Evolutionary conservation across 2,888 invertebrate species (phyloP), one percentile per base, ranked within the genome.

Genomic region (Nomada flava): DNA sequence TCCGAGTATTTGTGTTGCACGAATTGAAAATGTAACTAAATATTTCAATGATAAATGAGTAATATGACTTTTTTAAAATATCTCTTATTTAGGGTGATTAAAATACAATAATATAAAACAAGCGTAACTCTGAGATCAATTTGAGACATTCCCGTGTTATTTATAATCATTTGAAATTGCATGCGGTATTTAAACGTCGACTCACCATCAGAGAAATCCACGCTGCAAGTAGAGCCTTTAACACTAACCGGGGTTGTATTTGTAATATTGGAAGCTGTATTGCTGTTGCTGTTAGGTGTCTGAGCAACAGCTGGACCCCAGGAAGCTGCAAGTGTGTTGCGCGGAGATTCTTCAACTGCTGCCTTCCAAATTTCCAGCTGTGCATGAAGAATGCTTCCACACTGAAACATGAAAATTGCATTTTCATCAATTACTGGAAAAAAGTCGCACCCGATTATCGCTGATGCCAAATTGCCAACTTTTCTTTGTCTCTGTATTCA

Each of bases 281-380:
- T 90, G 88, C 94, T 94, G 86, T 94, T 59, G 80, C 85, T 91
- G 82, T 83, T 86, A 18, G 91, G 90, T 11, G 91, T 88, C 73
- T 91, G 91, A 59, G 92, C 91, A 57, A 91, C 92, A 59, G 90
- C 90, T 60, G 93, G 93, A 63, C 91, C 92, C 93, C 93, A 92
- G 55, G 92, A 91, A 65, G 91, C 91, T 9, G 93, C 91, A 69
- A 93, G 79, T 26, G 94, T 88, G 94, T 95, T 88, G 92, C 93
- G 94, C 93, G 95, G 91, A 94, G 96, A 94, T 93, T 95, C 95
- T 84, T 94, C 94, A 69, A 94, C 94, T 11, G 97, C 97, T 79
- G 97, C 97, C 94, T 97, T 98, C 98, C 98, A 98, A 89, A 98
- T 97, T 94, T 98, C 98, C 91, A 98, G 94, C 92, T 98, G 98